A percentile compares a stretch with the other conserved stretches of the same genome.
Evolutionary conservation across 2,888 invertebrate species (phyloP).

Genomic region (Lasiommata megera): DNA sequence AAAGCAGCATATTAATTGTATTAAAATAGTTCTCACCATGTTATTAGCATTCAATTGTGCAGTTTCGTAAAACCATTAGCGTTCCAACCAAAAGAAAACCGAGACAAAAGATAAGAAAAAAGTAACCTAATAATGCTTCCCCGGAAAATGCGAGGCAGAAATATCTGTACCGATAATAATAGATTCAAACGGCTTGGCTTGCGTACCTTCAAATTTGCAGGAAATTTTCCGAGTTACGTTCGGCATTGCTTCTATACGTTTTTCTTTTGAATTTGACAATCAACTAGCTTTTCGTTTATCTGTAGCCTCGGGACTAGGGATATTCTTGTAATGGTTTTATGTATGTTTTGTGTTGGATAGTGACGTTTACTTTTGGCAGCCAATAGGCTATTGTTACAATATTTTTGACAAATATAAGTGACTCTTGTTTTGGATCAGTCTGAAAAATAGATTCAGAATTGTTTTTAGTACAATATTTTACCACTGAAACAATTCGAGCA

Average conservation of each 20-base stretch:
- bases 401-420: too few relatives aligned
- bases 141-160: slow-evolving; percentile 14
- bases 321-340: slow-evolving; percentile 20
- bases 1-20: slow-evolving; percentile 31
- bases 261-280: slow-evolving; percentile 30
- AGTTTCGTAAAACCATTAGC: slow-evolving; percentile 40
- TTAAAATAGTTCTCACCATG: slow-evolving; percentile 49
- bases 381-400: too few relatives aligned
- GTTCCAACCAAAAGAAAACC: slow-evolving; percentile 15
- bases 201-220: slow-evolving; percentile 26
- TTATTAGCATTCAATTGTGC: slow-evolving; percentile 57
- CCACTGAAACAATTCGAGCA: too few relatives aligned
- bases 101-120: slow-evolving; percentile 14
- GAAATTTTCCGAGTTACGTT: slow-evolving; percentile 20
- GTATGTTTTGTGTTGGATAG: slow-evolving; percentile 17
- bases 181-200: slow-evolving; percentile 18
- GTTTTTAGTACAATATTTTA: too few relatives aligned
- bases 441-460: too few relatives aligned
- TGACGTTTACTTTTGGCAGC: slow-evolving; percentile 16
- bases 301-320: slow-evolving; percentile 20
- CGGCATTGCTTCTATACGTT: slow-evolving; percentile 24
- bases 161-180: slow-evolving; percentile 29
- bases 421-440: too few relatives aligned
- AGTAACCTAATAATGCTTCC: slow-evolving; percentile 18
- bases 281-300: slow-evolving; percentile 17